Evolutionary conservation across 2,888 invertebrate species (phyloP).

Genomic region (Elysia crispata): DNA sequence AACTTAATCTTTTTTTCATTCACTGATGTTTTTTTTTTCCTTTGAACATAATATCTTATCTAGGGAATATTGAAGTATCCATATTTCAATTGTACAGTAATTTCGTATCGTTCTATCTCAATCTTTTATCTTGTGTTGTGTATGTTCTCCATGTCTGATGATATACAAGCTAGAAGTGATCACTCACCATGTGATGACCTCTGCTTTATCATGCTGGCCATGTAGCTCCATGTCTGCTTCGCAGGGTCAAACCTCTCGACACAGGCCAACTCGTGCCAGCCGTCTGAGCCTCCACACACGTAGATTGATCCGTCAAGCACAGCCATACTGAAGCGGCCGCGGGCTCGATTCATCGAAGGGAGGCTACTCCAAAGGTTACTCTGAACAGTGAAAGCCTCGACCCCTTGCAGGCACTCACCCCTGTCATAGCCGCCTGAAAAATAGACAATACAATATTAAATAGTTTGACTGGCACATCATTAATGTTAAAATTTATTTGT

Average conservation of each 20-base stretch:
- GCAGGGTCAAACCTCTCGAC: constrained; percentile 82
- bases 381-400: constrained; percentile 86
- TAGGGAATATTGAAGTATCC: no score
- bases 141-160: no score
- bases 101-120: no score
- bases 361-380: constrained; percentile 85
- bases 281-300: constrained; percentile 88
- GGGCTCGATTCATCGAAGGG: constrained; percentile 85
- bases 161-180: no score
- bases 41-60: no score
- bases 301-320: constrained; percentile 84
- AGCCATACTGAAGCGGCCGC: constrained; percentile 89
- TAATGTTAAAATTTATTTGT: background rate
- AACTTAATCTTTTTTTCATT: no score
- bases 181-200: constrained; percentile 83
- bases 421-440: constrained; percentile 52
- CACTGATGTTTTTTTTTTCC: no score
- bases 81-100: no score
- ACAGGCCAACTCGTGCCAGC: constrained; percentile 87
- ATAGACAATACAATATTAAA: no score
- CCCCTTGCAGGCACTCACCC: constrained; percentile 80
- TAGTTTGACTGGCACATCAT: no score
- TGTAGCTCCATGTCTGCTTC: constrained; percentile 79
- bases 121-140: no score
- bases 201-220: constrained; percentile 82